Evolutionary conservation across 2,113 vertebrate species (phyloP).

Genomic region (Siniperca chuatsi): DNA sequence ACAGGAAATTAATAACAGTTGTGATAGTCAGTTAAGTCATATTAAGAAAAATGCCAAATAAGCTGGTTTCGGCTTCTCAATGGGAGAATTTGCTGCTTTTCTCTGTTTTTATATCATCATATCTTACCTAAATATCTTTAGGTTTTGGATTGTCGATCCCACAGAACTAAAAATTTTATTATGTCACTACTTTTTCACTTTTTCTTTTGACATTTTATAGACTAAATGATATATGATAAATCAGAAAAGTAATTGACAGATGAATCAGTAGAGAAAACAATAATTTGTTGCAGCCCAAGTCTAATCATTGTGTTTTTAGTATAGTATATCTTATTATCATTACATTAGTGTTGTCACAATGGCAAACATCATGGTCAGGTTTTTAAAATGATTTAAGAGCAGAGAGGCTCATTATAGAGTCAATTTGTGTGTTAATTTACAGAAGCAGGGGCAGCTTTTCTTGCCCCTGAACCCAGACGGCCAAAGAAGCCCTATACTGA

Average conservation of each 20-base stretch:
- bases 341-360: not conserved
- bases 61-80: not conserved
- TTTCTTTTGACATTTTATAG: not conserved
- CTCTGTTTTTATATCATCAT: not conserved
- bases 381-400: constrained; percentile 1
- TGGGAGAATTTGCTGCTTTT: not conserved
- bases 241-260: not conserved
- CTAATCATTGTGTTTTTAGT: not conserved
- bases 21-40: not conserved
- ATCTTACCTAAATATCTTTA: not conserved
- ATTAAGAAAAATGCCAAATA: not conserved
- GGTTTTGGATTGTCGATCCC: not conserved
- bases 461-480: not conserved
- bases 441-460: not conserved
- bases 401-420: not conserved
- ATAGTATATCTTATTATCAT: constrained; percentile 1
- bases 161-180: not conserved
- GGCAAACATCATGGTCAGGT: not conserved
- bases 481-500: not conserved
- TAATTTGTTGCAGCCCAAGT: not conserved
- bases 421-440: not conserved
- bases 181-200: not conserved
- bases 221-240: not conserved
- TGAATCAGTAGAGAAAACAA: not conserved
- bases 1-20: not conserved